Conservation (phyloP, 2,888 invertebrate species). For the Cantharis rufa region DNA sequence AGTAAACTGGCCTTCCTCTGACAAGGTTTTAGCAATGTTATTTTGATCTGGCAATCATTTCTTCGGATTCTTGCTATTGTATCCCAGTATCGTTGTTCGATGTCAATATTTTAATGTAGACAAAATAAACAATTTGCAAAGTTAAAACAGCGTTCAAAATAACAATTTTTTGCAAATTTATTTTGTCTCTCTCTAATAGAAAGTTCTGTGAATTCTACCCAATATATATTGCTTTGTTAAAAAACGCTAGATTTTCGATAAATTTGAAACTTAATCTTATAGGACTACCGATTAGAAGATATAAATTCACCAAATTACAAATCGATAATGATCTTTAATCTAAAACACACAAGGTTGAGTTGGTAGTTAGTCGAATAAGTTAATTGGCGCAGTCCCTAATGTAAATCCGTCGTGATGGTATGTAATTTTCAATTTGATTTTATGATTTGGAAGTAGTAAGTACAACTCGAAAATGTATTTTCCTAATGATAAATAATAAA, state of each 20-base stretch:
- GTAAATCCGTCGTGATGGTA: background rate
- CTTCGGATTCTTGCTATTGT: too few species aligned
- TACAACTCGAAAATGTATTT: background rate
- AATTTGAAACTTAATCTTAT: background rate
- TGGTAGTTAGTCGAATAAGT: background rate
- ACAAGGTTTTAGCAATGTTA: too few species aligned
- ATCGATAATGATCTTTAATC: background rate
- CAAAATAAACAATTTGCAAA: background rate
- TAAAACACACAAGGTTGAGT: background rate
- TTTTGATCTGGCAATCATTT: too few species aligned
- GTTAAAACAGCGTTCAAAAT: background rate
- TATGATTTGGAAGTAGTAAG: background rate
- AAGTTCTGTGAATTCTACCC: background rate
- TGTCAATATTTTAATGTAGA: too few species aligned
- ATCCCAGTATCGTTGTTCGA: too few species aligned
- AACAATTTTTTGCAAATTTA: background rate
- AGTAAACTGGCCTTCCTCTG: too few species aligned
- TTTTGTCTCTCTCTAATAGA: background rate
- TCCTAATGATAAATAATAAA: background rate
- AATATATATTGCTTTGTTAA: background rate
- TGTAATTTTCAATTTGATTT: background rate
- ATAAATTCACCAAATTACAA: background rate
- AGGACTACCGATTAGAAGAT: background rate
- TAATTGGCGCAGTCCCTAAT: background rate
- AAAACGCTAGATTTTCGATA: background rate